These are phyloP conservation scores for Poecilia gillii DNA, from an alignment of 2,797 vertebrate species.

Conservation along the genomic window DNA sequence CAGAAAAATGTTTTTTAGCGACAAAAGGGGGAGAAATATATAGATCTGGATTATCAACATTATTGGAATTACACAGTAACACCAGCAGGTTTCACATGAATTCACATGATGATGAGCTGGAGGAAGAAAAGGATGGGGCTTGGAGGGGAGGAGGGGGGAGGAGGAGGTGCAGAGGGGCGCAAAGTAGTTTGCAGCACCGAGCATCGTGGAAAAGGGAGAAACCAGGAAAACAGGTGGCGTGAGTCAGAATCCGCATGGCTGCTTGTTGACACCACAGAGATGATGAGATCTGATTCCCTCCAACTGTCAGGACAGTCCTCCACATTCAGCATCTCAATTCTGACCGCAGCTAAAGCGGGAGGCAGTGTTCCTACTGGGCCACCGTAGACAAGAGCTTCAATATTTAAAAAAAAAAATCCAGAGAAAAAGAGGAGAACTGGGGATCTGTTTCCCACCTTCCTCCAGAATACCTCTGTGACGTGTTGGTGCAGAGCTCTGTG, in stretches of 20 bases:
- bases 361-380: slow-evolving; percentile 59
- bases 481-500: slow-evolving; percentile 55
- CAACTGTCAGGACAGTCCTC: slow-evolving; percentile 4
- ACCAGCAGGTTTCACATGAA: slow-evolving; percentile 29
- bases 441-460: slow-evolving; percentile 34
- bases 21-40: slow-evolving; percentile 56
- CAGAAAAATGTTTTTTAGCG: slow-evolving; percentile 69
- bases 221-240: slow-evolving; percentile 41
- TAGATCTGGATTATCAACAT: slow-evolving; percentile 65
- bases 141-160: neutral
- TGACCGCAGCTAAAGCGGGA: slow-evolving; percentile 37
- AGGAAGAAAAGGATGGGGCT: slow-evolving; percentile 18
- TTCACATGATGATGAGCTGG: slow-evolving; percentile 39
- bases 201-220: slow-evolving; percentile 8
- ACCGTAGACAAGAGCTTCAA: neutral
- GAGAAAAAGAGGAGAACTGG: slow-evolving; percentile 17
- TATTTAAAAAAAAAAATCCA: neutral
- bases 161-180: slow-evolving; percentile 3
- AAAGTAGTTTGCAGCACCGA: slow-evolving; percentile 41
- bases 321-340: slow-evolving; percentile 25
- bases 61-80: slow-evolving; percentile 34
- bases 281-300: slow-evolving; percentile 10
- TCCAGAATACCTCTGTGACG: slow-evolving; percentile 56
- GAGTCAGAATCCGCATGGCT: slow-evolving; percentile 44
- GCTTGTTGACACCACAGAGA: slow-evolving; percentile 32